Base-by-base conservation (phyloP, 2,888 invertebrate genomes). In the Clitarchus hookeri region DNA sequence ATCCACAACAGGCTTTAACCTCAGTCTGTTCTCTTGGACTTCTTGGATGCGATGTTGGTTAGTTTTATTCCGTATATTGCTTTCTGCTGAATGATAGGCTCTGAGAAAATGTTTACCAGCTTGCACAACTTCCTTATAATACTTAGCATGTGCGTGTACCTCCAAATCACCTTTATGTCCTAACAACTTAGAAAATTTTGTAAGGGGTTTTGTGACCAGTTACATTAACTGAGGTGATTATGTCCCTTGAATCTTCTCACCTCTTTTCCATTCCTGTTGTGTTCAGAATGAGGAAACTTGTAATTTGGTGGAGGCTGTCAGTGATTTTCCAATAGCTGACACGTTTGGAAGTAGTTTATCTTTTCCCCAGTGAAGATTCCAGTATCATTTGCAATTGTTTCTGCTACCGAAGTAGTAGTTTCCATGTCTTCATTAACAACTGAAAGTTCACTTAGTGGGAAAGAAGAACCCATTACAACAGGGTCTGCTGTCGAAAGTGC, bases 1-100 rank as follows among this genome's bases (percentile, higher is more conserved):
- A n/a, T n/a, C n/a, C n/a, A 88, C 78, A 44, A 89, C 89, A 25
- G 88, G 87, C 54, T 84, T 85, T 36, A 89, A 86, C 23, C 87
- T 79, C 13, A n/a, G n/a, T 86, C 88, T 84, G 83, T 88, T 89
- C 85, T 88, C 88, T 80, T 80, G 84, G n/a, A 88, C 84, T 84
- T 89, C 87, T 25, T 84, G n/a, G 44, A 77, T 77, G 27, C 88
- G 83, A 25, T 82, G 79, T 11, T 53, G 77, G 84, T 87, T 82
- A 26, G 88, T 44, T 80, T 54, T 25, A 84, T 88, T 88, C 48
- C 85, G 53, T 12, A 88, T 83, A 65, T 87, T 85, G 19, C 82
- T 83, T 77, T 85, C 65, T 53, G 86, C 83, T 25, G 87, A 85
- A 9, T 86, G 85, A 44, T 54, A 85, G n/a, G 77, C 65, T 25